These are phyloP conservation scores for Frankliniella intonsa DNA, from an alignment of 2,888 invertebrate species.

Conservation along the genomic window DNA sequence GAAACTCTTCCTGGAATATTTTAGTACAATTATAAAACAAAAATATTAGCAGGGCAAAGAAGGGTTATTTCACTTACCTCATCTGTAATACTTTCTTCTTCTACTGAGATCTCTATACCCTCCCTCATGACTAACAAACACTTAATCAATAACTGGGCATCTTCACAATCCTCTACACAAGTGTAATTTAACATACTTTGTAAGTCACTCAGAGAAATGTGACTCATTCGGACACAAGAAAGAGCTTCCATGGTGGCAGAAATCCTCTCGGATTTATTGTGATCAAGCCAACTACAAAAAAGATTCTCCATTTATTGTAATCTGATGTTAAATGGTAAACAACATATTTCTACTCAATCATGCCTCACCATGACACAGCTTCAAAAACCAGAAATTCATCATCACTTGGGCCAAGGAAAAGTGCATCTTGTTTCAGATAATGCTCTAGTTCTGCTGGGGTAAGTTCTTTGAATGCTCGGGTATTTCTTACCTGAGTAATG, in stretches of 20 bases:
- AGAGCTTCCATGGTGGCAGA: neutral
- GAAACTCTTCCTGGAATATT: neutral
- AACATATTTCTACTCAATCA: neutral
- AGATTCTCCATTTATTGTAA: neutral
- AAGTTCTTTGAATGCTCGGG: neutral
- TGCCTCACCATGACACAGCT: slow-evolving; percentile 36
- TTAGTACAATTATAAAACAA: neutral
- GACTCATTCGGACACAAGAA: neutral
- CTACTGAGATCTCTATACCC: neutral
- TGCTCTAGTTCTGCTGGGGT: slow-evolving; percentile 30
- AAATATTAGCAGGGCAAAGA: neutral
- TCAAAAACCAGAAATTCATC: slow-evolving; percentile 38
- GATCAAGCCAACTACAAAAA: neutral
- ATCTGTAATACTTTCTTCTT: neutral
- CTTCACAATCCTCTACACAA: neutral
- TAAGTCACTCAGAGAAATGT: neutral
- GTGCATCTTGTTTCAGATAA: slow-evolving; percentile 34
- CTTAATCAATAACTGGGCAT: neutral
- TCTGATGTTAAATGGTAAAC: neutral
- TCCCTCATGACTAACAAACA: neutral
- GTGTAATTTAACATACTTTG: slow-evolving; percentile 3
- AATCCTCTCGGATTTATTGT: neutral
- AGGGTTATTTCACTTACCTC: neutral
- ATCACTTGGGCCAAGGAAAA: slow-evolving; percentile 31
- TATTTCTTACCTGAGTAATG: neutral